Evolutionary conservation across 30 jellyfish, hydroid and myxozoan genomes (phyloP), one percentile per base, ranked within the genome.

Genomic region (Cassiopea andromeda): DNA sequence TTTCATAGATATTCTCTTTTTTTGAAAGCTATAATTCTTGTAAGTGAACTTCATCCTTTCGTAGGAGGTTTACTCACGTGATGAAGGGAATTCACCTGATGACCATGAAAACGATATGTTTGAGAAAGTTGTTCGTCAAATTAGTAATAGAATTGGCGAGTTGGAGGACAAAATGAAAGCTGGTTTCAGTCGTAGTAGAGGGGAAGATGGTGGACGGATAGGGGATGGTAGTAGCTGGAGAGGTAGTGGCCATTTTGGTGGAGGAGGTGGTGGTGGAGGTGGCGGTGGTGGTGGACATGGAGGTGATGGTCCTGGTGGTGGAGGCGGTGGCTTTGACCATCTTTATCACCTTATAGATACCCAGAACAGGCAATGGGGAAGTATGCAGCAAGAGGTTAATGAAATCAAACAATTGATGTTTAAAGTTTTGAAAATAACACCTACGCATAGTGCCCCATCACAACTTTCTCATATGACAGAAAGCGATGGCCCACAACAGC

Each of bases 71-170:
- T 96, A 96, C 85, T 86, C 99, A 1, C 78, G 99, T 18, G 99
- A 96, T 71, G 99, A 96, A 89, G 99, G 99, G 48, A 92, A 96
- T 84, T 89, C 98, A 0, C 98, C 98, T 5, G 99, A 96, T 87
- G 99, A 96, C 77, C 99, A 96, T 73, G 99, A 96, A 61, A 96
- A 96, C 74, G 99, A 96, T 77, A 86, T 92, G 97, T 96, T 96
- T 59, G 99, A 96, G 44, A 89, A 85, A 89, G 99, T 96, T 50
- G 85, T 90, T 17, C 98, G 99, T 2, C 97, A 85, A 85, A 92
- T 96, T 50, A 49, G 90, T 81, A 96, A 96, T 84, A 86, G 99
- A 69, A 93, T 96, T 73, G 95, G 82, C 44, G 97, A 89, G 76
- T 91, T 96, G 13, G 99, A 96, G 81, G 99, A 96, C 89, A 84